A percentile compares a stretch with the other conserved stretches of the same genome.
Evolutionary conservation across 2,797 vertebrate species (phyloP).

Genomic region (Syngnathus acus): DNA sequence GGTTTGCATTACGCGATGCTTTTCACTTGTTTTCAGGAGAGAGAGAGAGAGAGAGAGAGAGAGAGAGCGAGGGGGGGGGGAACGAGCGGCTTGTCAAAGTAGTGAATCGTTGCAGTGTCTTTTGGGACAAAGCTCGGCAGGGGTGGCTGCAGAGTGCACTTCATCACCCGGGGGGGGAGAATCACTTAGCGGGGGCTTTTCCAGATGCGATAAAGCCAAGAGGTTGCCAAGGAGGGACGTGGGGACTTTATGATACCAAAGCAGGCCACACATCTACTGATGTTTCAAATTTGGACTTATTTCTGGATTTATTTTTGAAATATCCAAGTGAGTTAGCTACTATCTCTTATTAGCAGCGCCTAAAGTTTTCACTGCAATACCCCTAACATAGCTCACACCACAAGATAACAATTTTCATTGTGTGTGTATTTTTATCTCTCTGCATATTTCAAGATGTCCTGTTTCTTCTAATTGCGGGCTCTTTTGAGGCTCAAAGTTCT

Average conservation of each 20-base stretch:
- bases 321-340: no score
- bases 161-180: conserved; percentile 53
- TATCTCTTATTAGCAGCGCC: no score
- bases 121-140: conserved; percentile 49
- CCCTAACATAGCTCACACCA: no score
- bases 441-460: no score
- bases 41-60: conserved; percentile 12
- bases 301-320: background rate
- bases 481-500: background rate
- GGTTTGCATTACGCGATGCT: conserved; percentile 61
- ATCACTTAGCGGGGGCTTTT: conserved; percentile 51
- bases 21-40: conserved; percentile 42
- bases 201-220: conserved; percentile 28
- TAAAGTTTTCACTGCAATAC: no score
- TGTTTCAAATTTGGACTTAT: background rate
- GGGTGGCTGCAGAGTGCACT: conserved; percentile 59
- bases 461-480: no score
- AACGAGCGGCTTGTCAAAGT: conserved; percentile 49
- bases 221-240: conserved; percentile 26
- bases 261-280: background rate
- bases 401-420: no score
- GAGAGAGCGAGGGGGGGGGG: no score
- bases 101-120: conserved; percentile 50
- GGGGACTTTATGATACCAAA: conserved; percentile 36
- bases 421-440: no score